Evolutionary conservation across 2,888 invertebrate species (phyloP), one percentile per base, ranked within the genome.

Genomic region (Conistra vaccinii): DNA sequence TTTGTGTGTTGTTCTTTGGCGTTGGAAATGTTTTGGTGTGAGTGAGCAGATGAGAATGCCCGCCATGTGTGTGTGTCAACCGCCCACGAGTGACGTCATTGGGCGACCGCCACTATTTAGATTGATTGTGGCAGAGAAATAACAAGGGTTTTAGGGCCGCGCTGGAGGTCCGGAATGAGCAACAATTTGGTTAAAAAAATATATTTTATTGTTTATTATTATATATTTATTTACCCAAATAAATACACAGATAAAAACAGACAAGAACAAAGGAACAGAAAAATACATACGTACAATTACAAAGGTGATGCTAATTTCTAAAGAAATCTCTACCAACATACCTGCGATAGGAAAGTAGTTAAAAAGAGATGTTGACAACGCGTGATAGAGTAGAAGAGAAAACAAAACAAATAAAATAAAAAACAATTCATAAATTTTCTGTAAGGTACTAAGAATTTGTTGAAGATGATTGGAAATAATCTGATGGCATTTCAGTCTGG

Each of bases 61-160:
- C 87, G 87, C 88, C 85, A 87, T 83, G 69, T 83, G 83, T 83
- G 83, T 83, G 89, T 88, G 90, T 89, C 92, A 91, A 89, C 92
- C 92, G 92, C 93, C 92, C 92, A 92, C 92, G 89, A 88, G 90
- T 94, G 93, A 94, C 94, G 94, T 93, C 90, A 94, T 87, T 85
- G 81, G 81, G 84, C 78, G 87, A 85, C 87, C 85, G 84, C 81
- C 80, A 77, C 68, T 71, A 58, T 60, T 69, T 87, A 83, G 87
- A 85, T 88, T 82, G 86, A 88, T 87, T 73, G 79, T 78, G 73
- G 77, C 73, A 48, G 60, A 73, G 82, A 81, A 88, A 70, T 80
- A 81, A 87, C 85, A 78, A 80, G 84, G 83, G 79, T 80, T 84
- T 83, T 80, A 77, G 65, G 77, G 81, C 78, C 79, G 76, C 65